These are phyloP conservation scores for Cynodonichthys magdalenae DNA, from an alignment of 2,797 vertebrate genomes.

Conservation along the genomic window DNA sequence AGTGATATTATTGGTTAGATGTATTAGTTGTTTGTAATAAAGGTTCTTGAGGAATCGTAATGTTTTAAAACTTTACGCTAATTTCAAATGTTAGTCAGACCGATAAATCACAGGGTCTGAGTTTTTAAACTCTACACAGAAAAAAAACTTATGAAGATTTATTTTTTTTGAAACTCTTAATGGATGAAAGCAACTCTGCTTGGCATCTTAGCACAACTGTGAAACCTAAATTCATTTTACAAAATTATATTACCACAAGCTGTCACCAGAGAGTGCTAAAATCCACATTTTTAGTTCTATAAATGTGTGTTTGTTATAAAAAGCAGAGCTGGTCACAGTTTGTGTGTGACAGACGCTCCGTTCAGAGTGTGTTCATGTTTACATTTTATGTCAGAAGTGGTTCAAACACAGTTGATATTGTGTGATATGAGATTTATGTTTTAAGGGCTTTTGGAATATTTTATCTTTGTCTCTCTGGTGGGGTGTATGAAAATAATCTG, in stretches of 20 bases:
- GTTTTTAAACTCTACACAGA: constrained; percentile 51
- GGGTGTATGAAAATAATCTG: constrained; percentile 62
- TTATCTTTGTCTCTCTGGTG: constrained; percentile 72
- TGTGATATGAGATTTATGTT: constrained; percentile 57
- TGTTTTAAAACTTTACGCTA: background rate
- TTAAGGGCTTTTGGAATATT: constrained; percentile 71
- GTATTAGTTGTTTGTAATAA: constrained; percentile 18
- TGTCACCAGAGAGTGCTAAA: constrained; percentile 65
- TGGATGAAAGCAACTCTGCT: constrained; percentile 42
- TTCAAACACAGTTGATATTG: constrained; percentile 45
- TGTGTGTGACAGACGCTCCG: constrained; percentile 44
- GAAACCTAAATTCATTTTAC: constrained; percentile 50
- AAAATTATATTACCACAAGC: constrained; percentile 39
- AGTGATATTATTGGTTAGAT: constrained; percentile 3
- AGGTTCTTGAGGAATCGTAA: constrained; percentile 2
- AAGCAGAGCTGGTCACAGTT: constrained; percentile 42
- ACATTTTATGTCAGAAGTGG: constrained; percentile 59
- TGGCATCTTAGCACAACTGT: constrained; percentile 66
- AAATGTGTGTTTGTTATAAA: constrained; percentile 36
- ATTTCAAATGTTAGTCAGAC: constrained; percentile 27
- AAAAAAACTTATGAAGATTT: constrained; percentile 1
- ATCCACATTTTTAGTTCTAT: constrained; percentile 41
- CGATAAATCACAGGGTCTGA: constrained; percentile 28
- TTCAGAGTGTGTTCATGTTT: constrained; percentile 60
- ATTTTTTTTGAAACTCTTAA: constrained; percentile 17